A percentile compares a stretch with the other conserved stretches of the same genome.
Evolutionary conservation across 2,797 vertebrate genomes (phyloP).

Genomic region (Eremophila alpestris): DNA sequence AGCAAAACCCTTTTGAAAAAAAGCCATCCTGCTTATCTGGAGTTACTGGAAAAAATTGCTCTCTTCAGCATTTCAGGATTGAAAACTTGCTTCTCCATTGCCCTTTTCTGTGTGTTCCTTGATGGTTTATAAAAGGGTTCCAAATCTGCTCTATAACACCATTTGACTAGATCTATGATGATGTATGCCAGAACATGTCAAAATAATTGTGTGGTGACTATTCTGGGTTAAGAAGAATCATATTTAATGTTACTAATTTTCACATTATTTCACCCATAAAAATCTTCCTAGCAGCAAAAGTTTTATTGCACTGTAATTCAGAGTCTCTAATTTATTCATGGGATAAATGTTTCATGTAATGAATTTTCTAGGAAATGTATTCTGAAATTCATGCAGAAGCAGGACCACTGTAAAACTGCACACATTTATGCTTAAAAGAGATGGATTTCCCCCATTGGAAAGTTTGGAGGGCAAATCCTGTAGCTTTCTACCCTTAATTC

Average conservation of each 20-base stretch:
- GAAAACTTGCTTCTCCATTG: slow-evolving; percentile 37
- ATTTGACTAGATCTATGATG: slow-evolving; percentile 71
- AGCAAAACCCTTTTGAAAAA: slow-evolving; percentile 28
- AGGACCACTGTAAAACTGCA: slow-evolving; percentile 67
- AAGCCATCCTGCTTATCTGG: not conserved
- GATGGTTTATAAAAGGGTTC: slow-evolving; percentile 62
- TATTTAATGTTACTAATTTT: slow-evolving; percentile 82
- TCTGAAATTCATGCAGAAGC: slow-evolving; percentile 74
- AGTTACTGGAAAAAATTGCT: not conserved
- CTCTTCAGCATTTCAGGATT: not conserved
- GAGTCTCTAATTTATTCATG: slow-evolving; percentile 81
- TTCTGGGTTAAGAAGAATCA: slow-evolving; percentile 77
- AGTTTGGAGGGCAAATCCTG: slow-evolving; percentile 49
- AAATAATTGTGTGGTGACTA: slow-evolving; percentile 78
- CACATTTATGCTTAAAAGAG: slow-evolving; percentile 65
- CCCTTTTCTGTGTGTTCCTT: slow-evolving; percentile 46
- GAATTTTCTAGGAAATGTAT: slow-evolving; percentile 80
- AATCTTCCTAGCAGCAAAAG: slow-evolving; percentile 79
- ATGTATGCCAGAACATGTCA: slow-evolving; percentile 73
- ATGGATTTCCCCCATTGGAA: slow-evolving; percentile 30
- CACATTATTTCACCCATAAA: slow-evolving; percentile 81
- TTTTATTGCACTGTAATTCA: slow-evolving; percentile 79
- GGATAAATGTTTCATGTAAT: slow-evolving; percentile 83
- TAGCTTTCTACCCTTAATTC: slow-evolving; percentile 51
- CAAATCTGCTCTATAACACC: slow-evolving; percentile 52